Base-by-base conservation (phyloP, 2,888 invertebrate genomes). In the Spilarctia lutea region DNA sequence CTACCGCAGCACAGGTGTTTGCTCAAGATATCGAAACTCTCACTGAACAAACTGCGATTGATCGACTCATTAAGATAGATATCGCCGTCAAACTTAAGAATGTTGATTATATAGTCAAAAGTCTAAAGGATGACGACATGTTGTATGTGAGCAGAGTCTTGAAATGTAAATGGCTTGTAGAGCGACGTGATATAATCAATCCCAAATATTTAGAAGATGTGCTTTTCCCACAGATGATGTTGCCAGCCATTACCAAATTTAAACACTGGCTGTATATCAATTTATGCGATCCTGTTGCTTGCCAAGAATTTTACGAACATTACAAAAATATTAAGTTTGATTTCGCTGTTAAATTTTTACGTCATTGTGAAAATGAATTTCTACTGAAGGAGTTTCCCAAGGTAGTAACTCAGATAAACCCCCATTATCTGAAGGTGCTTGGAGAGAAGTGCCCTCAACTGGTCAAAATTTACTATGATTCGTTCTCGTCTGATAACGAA, bases 31-130 rank as follows among this genome's bases (percentile, higher is more conserved):
- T 90, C 16, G 77, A 79, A n/a, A 33, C 77, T 30, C 52, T 83
- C 2, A 81, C 87, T 0, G 93, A 93, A 81, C 48, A 71, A n/a
- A 82, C 89, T 20, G 81, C 89, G 13, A 71, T 93, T 16, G 93
- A 93, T 76, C 86, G 89, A 74, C 80, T 94, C 24, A 92, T 91
- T 70, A 93, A 93, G 86, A 93, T 94, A 71, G 90, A 93, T 27
- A 79, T 94, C 6, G 93, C 94, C 8, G 89, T 86, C 18, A 88
- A 90, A 79, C 78, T 86, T 30, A 88, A 82, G 74, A 79, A 92
- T 75, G 83, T 91, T 0, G 86, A 91, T n/a, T 94, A 88, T 73
- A 90, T 94, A 16, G 35, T 93, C 24, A 73, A 83, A 27, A 92
- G 86, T 70, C 81, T 94, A 42, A 91, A 91, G 86, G 87, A 91